Base-by-base conservation (phyloP, 2,888 invertebrate species). In the Amphipyra tragopoginis region DNA sequence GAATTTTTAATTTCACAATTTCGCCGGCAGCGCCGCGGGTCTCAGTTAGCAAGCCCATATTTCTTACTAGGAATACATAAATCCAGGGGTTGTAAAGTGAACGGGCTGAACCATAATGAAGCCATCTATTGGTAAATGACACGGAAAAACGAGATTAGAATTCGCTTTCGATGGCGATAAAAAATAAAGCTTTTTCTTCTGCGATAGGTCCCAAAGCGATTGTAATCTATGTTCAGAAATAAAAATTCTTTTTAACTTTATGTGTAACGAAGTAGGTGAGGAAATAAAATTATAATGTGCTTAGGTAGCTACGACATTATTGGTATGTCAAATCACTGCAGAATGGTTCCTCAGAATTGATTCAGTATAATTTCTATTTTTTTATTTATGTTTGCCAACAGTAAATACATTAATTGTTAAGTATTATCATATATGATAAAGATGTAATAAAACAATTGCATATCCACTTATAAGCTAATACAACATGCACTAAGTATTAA, bases 61-160 rank as follows among this genome's bases (percentile, higher is more conserved):
- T 36, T 49, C 3, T 49, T 36, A 29, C 52, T 3, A 47, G 29
- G 21, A 40, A 29, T 26, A 51, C 39, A 60, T 67, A 65, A 73
- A 71, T 68, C 49, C n/a, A 59, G 61, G 62, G 67, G 75, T 69
- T 75, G 69, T 71, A 65, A 70, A 74, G 58, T 70, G 66, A 82
- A 79, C 66, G 65, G 60, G 72, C 66, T 60, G 55, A 75, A 78
- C 69, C 75, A 78, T 82, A 80, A 81, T 83, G 77, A 79, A 78
- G 75, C 65, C 61, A 77, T 76, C 74, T 70, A 80, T 73, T 79
- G 72, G 59, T 71, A 77, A 84, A 77, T 82, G 80, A 79, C 70
- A 75, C 69, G 75, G 77, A 81, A 81, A 70, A 79, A 80, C 64
- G 72, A 82, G 81, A 82, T 84, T 81, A 80, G 70, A 78, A 80